A percentile compares a stretch with the other conserved stretches of the same genome.
These are phyloP conservation scores for Exephanes ischioxanthus DNA, from an alignment of 2,888 invertebrate species.

Conservation along the genomic window DNA sequence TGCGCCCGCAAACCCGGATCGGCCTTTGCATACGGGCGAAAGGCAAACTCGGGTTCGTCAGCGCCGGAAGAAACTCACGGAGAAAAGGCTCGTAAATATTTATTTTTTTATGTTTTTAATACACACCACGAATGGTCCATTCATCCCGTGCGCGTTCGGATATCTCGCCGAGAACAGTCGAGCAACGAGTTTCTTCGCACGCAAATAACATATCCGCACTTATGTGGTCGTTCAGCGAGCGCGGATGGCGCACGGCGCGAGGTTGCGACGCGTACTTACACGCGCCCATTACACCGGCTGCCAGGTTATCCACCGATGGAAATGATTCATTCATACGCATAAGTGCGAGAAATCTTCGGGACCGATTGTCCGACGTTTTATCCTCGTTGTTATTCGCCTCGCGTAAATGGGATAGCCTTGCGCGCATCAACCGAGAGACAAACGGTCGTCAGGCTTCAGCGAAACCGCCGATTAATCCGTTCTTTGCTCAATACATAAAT, in stretches of 20 bases:
- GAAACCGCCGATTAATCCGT: constrained; percentile 1
- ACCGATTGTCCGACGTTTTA: constrained; percentile 12
- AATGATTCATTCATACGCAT: constrained; percentile 26
- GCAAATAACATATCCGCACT: constrained; percentile 5
- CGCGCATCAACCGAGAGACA: constrained; percentile 4
- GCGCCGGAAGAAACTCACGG: constrained; percentile 18
- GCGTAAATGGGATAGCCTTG: constrained; percentile 32
- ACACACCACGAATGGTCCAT: constrained; percentile 43
- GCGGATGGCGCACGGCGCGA: neutral
- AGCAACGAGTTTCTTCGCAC: constrained; percentile 43
- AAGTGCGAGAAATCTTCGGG: constrained; percentile 33
- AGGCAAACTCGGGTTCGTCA: constrained; percentile 47
- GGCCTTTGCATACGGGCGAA: constrained; percentile 42
- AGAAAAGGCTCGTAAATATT: constrained; percentile 53
- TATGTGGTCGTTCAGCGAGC: neutral
- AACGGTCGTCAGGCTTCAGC: constrained; percentile 10
- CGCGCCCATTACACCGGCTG: neutral
- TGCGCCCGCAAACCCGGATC: constrained; percentile 21
- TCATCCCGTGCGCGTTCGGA: constrained; percentile 38
- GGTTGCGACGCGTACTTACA: neutral
- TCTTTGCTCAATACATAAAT: neutral
- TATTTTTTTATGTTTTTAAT: constrained; percentile 12
- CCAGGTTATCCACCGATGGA: neutral
- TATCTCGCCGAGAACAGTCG: constrained; percentile 15
- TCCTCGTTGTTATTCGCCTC: constrained; percentile 19